Conservation (phyloP, 2,888 invertebrate species). For the Pterostichus madidus region DNA sequence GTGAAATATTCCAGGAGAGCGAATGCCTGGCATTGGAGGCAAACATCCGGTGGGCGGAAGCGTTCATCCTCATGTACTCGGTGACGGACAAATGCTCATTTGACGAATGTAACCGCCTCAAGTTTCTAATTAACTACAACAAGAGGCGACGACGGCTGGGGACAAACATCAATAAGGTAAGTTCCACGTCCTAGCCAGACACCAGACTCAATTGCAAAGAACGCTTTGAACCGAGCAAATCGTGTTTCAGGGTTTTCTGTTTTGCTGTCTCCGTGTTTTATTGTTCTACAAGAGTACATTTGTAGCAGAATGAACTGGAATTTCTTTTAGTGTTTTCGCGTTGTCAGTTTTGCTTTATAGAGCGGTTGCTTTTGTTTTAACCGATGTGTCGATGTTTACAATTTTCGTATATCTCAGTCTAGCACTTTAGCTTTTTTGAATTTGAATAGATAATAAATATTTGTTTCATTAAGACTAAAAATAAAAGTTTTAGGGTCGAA, state of each 20-base stretch:
- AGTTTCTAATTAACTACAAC: conserved; percentile 90
- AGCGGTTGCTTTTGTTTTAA: neutral
- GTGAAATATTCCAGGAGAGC: conserved; percentile 79
- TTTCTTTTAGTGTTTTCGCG: too few species aligned
- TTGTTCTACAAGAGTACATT: too few species aligned
- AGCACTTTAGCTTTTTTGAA: too few species aligned
- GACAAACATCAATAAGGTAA: conserved; percentile 80
- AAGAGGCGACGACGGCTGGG: conserved; percentile 85
- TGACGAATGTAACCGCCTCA: conserved; percentile 90
- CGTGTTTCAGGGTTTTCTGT: too few species aligned
- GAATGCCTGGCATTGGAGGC: conserved; percentile 86
- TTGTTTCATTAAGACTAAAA: too few species aligned
- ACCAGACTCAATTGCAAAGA: conserved; percentile 39
- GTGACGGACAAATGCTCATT: conserved; percentile 94
- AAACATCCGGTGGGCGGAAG: conserved; percentile 93
- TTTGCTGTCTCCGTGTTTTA: too few species aligned
- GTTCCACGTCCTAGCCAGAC: conserved; percentile 60
- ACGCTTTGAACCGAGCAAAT: neutral
- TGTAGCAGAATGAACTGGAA: too few species aligned
- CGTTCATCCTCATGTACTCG: conserved; percentile 91
- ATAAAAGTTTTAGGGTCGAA: too few species aligned
- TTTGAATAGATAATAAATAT: too few species aligned
- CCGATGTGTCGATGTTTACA: too few species aligned
- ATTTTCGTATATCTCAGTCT: too few species aligned
- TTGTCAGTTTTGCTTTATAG: too few species aligned